Evolutionary conservation across 2,113 vertebrate species (phyloP), one percentile per base, ranked within the genome.

Genomic region (Melospiza melodia): DNA sequence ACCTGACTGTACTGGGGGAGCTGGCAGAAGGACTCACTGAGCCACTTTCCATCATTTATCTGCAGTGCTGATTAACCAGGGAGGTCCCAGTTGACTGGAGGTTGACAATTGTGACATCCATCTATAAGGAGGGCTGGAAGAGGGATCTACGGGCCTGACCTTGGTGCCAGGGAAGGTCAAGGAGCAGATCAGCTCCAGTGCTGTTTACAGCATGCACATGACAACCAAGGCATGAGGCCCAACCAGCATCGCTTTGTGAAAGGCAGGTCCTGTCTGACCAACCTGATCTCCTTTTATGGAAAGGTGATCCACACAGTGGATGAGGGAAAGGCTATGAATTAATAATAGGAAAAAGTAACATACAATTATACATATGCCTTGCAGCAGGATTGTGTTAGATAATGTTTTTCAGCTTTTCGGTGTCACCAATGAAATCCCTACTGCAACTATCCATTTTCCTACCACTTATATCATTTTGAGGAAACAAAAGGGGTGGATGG

Each of bases 401-500:
- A 58, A 27, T 21, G 18, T 58, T 69, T 66, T 90, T 21, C 28
- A 62, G 18, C 7, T 10, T 82, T 82, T 12, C 37, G 12, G 39
- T 41, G 31, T 19, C 57, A 19, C 23, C 37, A 62, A 5, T 88
- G 55, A 92, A 82, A 63, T 75, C 5, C 12, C 18, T 17, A 27
- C 41, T 69, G 15, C 33, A 73, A 48, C 21, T 48, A 73, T 69
- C 8, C 30, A 2, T 76, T 89, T 88, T 57, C 48, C 24, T 82
- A 48, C 14, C 43, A 46, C n/a, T 19, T 0, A 0, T 41, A 54
- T 55, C 6, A 37, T 39, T 90, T 49, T 37, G 10, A 39, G 78
- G 41, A 41, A 41, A 41, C 8, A 37, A 58, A 58, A 72, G 35
- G 5, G 6, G 58, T 76, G 73, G 58, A 76, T 59, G 12, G 35